Conservation (phyloP, 2,113 vertebrate species). For the Pelecanus crispus region DNA sequence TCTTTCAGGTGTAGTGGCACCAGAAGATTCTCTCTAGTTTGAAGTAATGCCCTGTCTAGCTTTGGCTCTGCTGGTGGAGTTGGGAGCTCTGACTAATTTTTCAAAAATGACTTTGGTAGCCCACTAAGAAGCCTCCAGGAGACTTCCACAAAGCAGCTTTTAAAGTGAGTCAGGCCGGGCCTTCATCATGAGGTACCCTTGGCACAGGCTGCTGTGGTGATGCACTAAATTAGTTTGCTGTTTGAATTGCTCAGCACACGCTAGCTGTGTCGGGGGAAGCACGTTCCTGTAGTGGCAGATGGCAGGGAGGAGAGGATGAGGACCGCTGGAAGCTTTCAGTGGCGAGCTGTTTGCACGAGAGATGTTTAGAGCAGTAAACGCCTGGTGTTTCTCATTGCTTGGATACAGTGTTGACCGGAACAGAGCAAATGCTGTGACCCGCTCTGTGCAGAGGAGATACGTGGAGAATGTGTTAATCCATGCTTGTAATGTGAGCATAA, state of each 20-base stretch:
- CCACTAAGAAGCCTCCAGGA: neutral
- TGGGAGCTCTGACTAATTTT: neutral
- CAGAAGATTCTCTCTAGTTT: neutral
- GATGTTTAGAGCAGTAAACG: neutral
- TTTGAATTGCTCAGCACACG: neutral
- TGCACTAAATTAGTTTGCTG: neutral
- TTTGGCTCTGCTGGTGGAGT: neutral
- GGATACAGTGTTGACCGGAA: neutral
- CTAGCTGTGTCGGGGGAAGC: neutral
- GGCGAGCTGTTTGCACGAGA: neutral
- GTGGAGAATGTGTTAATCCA: neutral
- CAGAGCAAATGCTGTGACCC: neutral
- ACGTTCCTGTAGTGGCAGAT: neutral
- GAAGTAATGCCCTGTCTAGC: neutral
- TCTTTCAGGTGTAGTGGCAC: neutral
- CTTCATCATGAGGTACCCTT: neutral
- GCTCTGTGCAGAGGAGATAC: neutral
- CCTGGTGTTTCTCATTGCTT: neutral
- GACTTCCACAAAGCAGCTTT: neutral
- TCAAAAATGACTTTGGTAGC: neutral
- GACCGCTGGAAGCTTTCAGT: neutral
- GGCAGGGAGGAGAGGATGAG: neutral
- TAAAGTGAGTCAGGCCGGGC: neutral
- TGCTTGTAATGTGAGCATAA: neutral
- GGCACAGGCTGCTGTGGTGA: neutral